Base-by-base conservation (phyloP, 2,797 vertebrate genomes). In the Gobio occitaniae region DNA sequence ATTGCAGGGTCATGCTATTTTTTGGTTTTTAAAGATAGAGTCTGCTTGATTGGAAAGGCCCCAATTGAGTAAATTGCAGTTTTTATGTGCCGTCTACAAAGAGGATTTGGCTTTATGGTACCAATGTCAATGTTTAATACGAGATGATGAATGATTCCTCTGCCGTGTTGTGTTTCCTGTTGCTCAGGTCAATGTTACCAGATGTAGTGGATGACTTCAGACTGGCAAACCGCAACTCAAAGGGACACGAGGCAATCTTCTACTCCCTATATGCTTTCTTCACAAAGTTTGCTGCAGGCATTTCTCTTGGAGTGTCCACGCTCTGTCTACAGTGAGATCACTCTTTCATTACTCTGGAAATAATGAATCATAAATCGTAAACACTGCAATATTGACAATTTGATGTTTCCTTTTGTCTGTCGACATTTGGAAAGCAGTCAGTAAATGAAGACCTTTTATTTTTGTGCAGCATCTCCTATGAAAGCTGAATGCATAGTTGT, bases 211-310 rank as follows among this genome's bases (percentile, higher is more conserved):
- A 99, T 86, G 96, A 97, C 91, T 99, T 99, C 92, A 95, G 97
- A 88, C 90, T 96, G 93, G 93, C 93, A 80, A 97, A 97, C 91
- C 96, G 92, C 66, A 94, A 92, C 38, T 94, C 91, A 1, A 97
- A 96, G 85, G 98, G 98, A 85, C 95, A 97, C 2, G 98, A 99
- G 93, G 97, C 98, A 84, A 98, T 99, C 93, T 99, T 99, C 94
- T 99, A 99, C 93, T 98, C 98, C 0, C 97, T 99, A 88, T 99
- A 98, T 0, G 96, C 98, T 85, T 99, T 99, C 93, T 98, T 99
- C 91, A 97, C 96, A 72, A 99, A 99, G 94, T 95, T 99, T 8
- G 96, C 98, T 0, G 92, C 96, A 0, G 97, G 97, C 4, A 95
- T 97, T 41, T 97, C 97, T 52, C 93, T 99, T 86, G 98, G 98